Percentiles rank a stretch among this genome's conserved stretches.
Conservation (phyloP, 2,797 vertebrate genomes). For the Discoglossus pictus region DNA sequence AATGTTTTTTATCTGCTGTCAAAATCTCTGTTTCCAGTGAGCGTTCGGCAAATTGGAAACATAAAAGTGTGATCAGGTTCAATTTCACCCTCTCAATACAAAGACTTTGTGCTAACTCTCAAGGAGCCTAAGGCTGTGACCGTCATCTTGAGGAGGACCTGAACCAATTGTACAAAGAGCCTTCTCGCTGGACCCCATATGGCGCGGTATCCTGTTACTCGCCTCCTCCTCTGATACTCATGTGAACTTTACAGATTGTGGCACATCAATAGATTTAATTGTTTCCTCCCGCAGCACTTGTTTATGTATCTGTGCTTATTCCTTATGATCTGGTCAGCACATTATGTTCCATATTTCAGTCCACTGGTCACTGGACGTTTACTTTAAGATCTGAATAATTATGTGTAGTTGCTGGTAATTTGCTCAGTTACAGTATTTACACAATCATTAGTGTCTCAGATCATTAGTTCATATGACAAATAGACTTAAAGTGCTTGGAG, state of each 20-base stretch:
- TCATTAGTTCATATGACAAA: constrained; percentile 48
- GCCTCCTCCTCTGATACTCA: background rate
- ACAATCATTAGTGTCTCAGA: constrained; percentile 21
- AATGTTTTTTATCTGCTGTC: too few relatives aligned
- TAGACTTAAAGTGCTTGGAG: constrained; percentile 20
- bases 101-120: too few relatives aligned
- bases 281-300: constrained; percentile 10
- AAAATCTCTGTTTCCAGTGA: too few relatives aligned
- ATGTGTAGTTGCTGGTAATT: constrained; percentile 21
- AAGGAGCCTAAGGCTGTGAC: too few relatives aligned
- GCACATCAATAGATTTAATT: constrained; percentile 14
- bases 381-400: constrained; percentile 43
- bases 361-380: constrained; percentile 19
- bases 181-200: constrained; percentile 1
- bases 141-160: too few relatives aligned
- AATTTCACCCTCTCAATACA: too few relatives aligned
- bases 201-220: background rate
- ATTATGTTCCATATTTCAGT: constrained; percentile 35
- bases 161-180: background rate
- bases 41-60: too few relatives aligned
- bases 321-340: constrained; percentile 20
- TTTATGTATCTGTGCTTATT: constrained; percentile 33
- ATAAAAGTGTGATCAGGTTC: too few relatives aligned
- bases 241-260: background rate
- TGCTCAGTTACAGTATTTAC: constrained; percentile 23